phyloP scores from a whole-genome alignment of 23 tunicate species.

The Phallusia fumigata region DNA sequence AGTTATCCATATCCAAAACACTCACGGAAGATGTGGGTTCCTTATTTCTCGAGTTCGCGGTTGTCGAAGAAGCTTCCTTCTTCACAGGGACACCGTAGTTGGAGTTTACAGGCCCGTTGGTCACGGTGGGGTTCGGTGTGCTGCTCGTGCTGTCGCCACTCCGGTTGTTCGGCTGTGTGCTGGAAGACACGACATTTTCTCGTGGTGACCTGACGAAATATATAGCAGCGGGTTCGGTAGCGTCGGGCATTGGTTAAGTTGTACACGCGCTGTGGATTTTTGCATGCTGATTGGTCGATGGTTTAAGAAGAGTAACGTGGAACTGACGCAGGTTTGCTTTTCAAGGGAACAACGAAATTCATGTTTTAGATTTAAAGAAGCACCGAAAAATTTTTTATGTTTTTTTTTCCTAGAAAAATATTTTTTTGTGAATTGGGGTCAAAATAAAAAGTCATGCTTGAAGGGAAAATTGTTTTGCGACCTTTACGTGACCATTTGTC shows the following conservation, averaged over 20 bases:
- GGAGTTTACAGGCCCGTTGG: constrained; percentile 6
- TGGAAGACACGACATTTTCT: constrained; percentile 86
- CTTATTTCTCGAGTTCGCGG: constrained; percentile 5
- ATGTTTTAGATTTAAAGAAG: too few relatives aligned
- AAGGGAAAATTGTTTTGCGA: too few relatives aligned
- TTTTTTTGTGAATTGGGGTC: too few relatives aligned
- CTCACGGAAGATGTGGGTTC: constrained; percentile 15
- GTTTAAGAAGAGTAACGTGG: too few relatives aligned
- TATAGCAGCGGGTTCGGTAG: background rate
- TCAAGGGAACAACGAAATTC: too few relatives aligned
- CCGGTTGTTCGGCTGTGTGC: constrained; percentile 68
- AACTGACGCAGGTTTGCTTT: background rate
- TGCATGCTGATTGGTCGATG: background rate
- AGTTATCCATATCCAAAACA: too few relatives aligned
- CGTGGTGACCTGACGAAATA: constrained; percentile 58
- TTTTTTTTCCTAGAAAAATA: too few relatives aligned
- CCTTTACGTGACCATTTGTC: too few relatives aligned
- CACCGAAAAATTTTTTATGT: too few relatives aligned
- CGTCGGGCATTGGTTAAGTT: background rate
- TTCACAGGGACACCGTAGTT: background rate
- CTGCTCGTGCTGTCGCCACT: constrained; percentile 64
- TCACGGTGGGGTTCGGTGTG: constrained; percentile 30
- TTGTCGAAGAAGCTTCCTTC: constrained; percentile 26
- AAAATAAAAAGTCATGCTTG: too few relatives aligned
- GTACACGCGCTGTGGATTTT: background rate